Evolutionary conservation across 2,113 vertebrate genomes (phyloP).

Genomic region (Peromyscus maniculatus): DNA sequence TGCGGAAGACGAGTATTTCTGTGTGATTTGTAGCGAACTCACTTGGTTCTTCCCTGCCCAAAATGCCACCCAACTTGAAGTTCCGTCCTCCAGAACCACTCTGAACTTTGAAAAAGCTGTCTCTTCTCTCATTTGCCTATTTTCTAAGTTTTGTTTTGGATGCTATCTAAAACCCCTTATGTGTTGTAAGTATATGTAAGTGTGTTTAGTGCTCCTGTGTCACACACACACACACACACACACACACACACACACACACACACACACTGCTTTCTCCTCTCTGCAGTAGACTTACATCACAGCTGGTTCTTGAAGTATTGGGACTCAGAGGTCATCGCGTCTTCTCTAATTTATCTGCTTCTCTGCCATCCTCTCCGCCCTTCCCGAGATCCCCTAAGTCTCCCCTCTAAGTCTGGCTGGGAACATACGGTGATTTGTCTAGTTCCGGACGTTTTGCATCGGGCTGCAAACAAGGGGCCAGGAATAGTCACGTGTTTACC

Average conservation of each 20-base stretch:
- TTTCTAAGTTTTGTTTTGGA: conserved; percentile 22
- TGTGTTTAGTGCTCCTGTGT: neutral
- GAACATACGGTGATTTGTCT: neutral
- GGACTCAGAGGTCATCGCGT: neutral
- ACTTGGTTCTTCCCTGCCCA: neutral
- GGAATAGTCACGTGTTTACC: neutral
- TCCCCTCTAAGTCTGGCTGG: conserved; percentile 35
- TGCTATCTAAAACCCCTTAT: neutral
- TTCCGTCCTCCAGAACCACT: neutral
- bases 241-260: neutral
- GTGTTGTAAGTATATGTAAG: neutral
- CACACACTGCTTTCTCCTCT: neutral
- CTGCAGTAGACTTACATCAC: neutral
- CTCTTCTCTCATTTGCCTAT: conserved; percentile 25
- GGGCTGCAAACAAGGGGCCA: neutral
- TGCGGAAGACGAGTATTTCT: conserved; percentile 42
- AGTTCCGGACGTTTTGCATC: neutral
- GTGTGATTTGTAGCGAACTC: neutral
- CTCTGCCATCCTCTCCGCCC: conserved; percentile 7
- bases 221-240: neutral
- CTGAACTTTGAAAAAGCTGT: neutral
- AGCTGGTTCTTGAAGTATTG: neutral
- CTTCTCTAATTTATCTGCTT: conserved; percentile 11
- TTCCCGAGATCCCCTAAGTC: neutral
- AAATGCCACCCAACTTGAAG: neutral